Evolutionary conservation across 2,797 vertebrate genomes (phyloP), one percentile per base, ranked within the genome.

Genomic region (Sebastes elongatus): DNA sequence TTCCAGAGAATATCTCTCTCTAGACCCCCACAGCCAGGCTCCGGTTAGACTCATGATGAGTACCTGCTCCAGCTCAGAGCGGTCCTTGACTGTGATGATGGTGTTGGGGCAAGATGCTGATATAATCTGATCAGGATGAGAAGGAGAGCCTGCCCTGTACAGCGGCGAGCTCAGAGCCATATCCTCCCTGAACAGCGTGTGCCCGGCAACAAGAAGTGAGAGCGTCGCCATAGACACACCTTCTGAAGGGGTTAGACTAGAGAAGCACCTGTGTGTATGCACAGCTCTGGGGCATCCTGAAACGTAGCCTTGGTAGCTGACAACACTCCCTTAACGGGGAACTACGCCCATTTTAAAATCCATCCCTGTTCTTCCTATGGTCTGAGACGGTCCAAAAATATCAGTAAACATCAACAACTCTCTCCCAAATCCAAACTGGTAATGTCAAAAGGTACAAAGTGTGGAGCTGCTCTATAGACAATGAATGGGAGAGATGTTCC

Each of bases 21-120:
- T 57, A 66, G 76, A 81, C 74, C 71, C 69, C 42, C 35, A 68
- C 69, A 75, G 30, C 71, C 42, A 27, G 16, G 65, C 59, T 74
- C 79, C 71, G 82, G 10, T 84, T n/a, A 23, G 62, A 84, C 84
- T 93, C 86, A 91, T 76, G 56, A 68, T 78, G 82, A 92, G 84
- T 86, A 88, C 27, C 53, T 25, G n/a, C 33, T 49, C 42, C 30
- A 9, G 35, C 6, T 23, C 71, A 32, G 22, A 53, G 69, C 46
- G 27, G 46, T 7, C 70, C 56, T 25, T 68, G 73, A 76, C 9
- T 67, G 78, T 25, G 71, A 84, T 76, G 57, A 62, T 30, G 72
- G 18, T 8, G 62, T 56, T 78, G 42, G 68, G 38, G 68, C 30
- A 62, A 30, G 35, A 65, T 16, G 55, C 18, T 27, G 16, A n/a